These are phyloP conservation scores for Pan troglodytes DNA, from an alignment of 2,113 vertebrate genomes.

Conservation along the genomic window NHGRI_mPanTro3-v2.1_pri NC_072413.2:77839501-77840000, in stretches of 20 bases:
- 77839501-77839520: neutral
- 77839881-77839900: neutral
- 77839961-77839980: neutral
- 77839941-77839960: conserved; percentile 1
- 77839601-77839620: neutral
- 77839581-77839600: neutral
- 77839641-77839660: neutral
- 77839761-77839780: neutral
- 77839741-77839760: neutral
- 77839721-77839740: neutral
- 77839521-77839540: neutral
- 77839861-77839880: neutral
- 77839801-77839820: neutral
- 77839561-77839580: neutral
- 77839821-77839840: neutral
- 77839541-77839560: conserved; percentile 6
- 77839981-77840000: neutral
- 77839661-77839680: neutral
- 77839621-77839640: neutral
- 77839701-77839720: neutral
- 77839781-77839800: conserved; percentile 38
- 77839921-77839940: neutral
- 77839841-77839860: neutral
- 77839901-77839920: neutral
- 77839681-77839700: neutral